Evolutionary conservation across 2,888 invertebrate genomes (phyloP), one percentile per base, ranked within the genome.

Genomic region (Brachyopa scutellaris): DNA sequence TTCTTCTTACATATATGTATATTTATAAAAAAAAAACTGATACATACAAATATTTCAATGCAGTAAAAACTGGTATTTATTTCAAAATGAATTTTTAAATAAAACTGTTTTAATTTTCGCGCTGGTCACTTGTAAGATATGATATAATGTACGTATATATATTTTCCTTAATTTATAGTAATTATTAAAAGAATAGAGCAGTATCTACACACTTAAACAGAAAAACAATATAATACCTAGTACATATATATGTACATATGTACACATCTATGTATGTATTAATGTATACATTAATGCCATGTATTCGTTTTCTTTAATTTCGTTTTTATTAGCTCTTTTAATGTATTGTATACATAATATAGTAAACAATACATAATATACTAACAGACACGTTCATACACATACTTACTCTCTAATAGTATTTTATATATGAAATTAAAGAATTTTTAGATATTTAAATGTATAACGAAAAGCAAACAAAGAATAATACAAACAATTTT

Each of bases 41-140:
- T 57, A 33, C 45, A 38, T 15, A 19, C 33, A 21, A 11, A 70
- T 21, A 36, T 15, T 40, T 42, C 36, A 67, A 38, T n/a, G n/a
- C n/a, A n/a, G n/a, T n/a, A 26, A 55, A 51, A 47, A 36, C 17
- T 51, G 47, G 57, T 64, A 51, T 57, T n/a, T 42, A 29, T 66
- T 59, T 77, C 15, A 42, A 38, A 53, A 66, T 17, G 1, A 11
- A 51, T 9, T 21, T 17, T 15, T 21, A 59, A 57, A 26, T 7
- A 19, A 55, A 59, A 31, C 19, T 57, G 21, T 55, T 79, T 74
- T 57, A 51, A 69, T 74, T 80, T 74, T 74, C 51, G 76, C 80
- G 80, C 80, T 80, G 80, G 64, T 76, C 80, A 80, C 80, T 74
- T 80, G 80, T 80, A 80, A 80, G 80, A 80, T 80, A 80, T 76